Percentiles rank a stretch among this genome's conserved stretches.
Evolutionary conservation across 30 jellyfish, hydroid and myxozoan genomes (phyloP).

Genomic region (Cassiopea andromeda): DNA sequence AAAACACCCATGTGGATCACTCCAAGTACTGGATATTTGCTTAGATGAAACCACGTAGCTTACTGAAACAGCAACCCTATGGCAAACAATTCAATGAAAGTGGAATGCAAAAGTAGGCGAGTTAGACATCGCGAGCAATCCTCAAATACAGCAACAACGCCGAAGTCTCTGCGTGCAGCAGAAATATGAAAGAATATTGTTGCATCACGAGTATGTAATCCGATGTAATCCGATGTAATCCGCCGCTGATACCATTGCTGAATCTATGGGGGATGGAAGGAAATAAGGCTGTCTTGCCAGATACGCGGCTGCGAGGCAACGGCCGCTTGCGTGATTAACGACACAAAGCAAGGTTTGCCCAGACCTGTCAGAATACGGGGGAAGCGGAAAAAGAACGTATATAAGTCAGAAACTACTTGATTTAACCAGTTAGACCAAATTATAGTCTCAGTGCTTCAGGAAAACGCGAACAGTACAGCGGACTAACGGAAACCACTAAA

Average conservation of each 20-base stretch:
- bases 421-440: neutral
- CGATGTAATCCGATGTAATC: no score
- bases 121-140: no score
- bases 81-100: no score
- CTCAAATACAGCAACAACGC: no score
- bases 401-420: no score
- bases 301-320: neutral
- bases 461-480: neutral
- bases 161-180: no score
- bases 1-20: neutral
- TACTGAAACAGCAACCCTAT: no score
- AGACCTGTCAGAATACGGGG: constrained; percentile 9
- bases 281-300: neutral
- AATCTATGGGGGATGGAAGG: no score
- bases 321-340: neutral
- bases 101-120: no score
- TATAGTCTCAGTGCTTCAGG: neutral
- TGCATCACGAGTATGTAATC: no score
- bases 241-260: no score
- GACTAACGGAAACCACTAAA: neutral
- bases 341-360: neutral
- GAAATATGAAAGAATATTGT: no score
- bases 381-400: neutral
- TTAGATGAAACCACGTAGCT: neutral
- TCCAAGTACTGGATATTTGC: neutral